Conservation (phyloP, 2,113 vertebrate genomes). For the Bubo scandiacus region DNA sequence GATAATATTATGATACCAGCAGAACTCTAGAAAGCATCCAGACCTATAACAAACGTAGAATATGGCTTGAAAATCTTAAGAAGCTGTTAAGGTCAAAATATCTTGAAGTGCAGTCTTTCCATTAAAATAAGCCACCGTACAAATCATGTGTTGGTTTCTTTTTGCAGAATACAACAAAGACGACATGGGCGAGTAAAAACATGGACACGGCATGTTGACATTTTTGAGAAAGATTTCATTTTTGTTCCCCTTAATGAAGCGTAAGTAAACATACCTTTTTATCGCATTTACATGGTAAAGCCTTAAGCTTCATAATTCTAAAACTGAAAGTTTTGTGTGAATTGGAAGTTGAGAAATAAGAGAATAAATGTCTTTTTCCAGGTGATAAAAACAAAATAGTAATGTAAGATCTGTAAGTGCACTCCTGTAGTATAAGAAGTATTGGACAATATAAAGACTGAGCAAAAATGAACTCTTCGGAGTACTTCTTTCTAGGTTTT, state of each 20-base stretch:
- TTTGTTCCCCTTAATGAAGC: constrained; percentile 99
- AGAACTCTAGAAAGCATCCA: not conserved
- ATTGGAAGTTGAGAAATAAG: not conserved
- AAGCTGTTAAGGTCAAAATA: not conserved
- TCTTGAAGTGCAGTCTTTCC: not conserved
- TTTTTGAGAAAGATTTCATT: constrained; percentile 98
- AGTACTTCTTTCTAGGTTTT: not conserved
- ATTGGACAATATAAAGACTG: not conserved
- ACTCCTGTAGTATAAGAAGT: not conserved
- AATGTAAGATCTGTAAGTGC: not conserved
- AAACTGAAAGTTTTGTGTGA: not conserved
- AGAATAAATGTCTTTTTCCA: not conserved
- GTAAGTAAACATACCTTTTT: constrained; percentile 77
- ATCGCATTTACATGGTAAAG: not conserved
- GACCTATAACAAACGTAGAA: not conserved
- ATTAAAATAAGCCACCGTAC: not conserved
- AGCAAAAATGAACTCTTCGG: not conserved
- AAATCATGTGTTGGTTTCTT: not conserved
- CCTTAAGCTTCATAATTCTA: not conserved
- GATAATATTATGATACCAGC: not conserved
- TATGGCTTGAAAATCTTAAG: not conserved
- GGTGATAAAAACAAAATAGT: not conserved
- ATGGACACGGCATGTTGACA: constrained; percentile 96
- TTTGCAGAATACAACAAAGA: constrained; percentile 89
- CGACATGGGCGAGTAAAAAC: constrained; percentile 96